phyloP scores from a whole-genome alignment of 2,797 vertebrate genomes.

The Aulostomus chinensis region DNA sequence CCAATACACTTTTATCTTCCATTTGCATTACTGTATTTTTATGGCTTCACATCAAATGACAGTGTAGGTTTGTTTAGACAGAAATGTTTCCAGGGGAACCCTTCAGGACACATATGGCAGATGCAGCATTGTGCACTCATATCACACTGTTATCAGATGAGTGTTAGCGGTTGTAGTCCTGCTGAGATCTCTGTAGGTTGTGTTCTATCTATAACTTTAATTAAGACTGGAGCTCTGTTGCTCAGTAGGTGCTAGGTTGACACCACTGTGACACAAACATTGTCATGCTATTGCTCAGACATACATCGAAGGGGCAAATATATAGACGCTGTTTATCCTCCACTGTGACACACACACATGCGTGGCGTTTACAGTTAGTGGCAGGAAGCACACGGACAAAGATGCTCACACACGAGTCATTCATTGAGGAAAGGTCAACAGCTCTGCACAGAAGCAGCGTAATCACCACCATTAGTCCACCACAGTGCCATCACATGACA shows the following conservation, averaged over 20 bases:
- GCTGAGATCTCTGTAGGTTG: constrained; percentile 48
- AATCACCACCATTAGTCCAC: constrained; percentile 55
- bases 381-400: neutral
- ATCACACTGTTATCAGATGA: constrained; percentile 23
- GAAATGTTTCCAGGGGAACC: neutral
- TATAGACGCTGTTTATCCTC: neutral
- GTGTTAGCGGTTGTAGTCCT: constrained; percentile 31
- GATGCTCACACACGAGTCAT: constrained; percentile 15
- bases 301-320: neutral
- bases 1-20: too few relatives aligned
- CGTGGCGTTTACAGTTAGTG: neutral
- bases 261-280: constrained; percentile 35
- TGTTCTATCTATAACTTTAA: constrained; percentile 58
- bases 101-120: neutral
- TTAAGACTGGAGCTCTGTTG: constrained; percentile 42
- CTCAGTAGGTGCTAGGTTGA: constrained; percentile 49
- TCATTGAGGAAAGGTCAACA: constrained; percentile 48
- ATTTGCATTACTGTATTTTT: too few relatives aligned
- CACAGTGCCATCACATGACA: constrained; percentile 40
- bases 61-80: neutral
- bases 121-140: neutral
- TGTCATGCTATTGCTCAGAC: neutral
- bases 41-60: neutral
- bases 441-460: constrained; percentile 35
- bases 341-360: neutral